Evolutionary conservation across 2,797 vertebrate genomes (phyloP).

Genomic region (Pagetopsis macropterus): DNA sequence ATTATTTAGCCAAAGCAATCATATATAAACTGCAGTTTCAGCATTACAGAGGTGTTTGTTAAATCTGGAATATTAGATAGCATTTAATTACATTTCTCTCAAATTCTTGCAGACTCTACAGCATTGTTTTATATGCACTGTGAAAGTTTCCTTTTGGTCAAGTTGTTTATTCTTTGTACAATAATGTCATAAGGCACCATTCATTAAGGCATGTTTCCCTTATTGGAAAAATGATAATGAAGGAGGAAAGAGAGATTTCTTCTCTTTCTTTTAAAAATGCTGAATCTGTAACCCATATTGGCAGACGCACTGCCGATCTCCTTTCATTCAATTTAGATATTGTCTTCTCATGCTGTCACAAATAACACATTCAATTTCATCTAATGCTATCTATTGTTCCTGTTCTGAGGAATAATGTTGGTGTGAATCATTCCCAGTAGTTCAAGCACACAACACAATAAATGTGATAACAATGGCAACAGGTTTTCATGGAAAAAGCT

Average conservation of each 20-base stretch:
- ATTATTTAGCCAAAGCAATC: neutral
- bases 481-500: conserved; percentile 42
- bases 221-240: no score
- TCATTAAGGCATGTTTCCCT: neutral
- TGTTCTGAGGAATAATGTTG: neutral
- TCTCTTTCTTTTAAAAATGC: no score
- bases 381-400: conserved; percentile 2
- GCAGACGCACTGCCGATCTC: no score
- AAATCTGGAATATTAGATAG: neutral
- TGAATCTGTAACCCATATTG: no score
- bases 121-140: neutral
- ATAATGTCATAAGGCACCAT: neutral
- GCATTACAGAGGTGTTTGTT: neutral
- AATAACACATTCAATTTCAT: neutral
- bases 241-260: no score
- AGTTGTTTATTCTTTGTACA: neutral
- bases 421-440: conserved; percentile 17
- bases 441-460: conserved; percentile 30
- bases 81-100: conserved; percentile 2
- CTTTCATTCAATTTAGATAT: neutral
- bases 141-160: neutral
- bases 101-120: neutral
- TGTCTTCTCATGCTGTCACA: conserved; percentile 6
- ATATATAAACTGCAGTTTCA: conserved; percentile 22
- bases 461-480: conserved; percentile 42